A percentile compares a stretch with the other conserved stretches of the same genome.
phyloP scores from a whole-genome alignment of 2,888 invertebrate species.

The Rhogogaster chlorosoma region DNA sequence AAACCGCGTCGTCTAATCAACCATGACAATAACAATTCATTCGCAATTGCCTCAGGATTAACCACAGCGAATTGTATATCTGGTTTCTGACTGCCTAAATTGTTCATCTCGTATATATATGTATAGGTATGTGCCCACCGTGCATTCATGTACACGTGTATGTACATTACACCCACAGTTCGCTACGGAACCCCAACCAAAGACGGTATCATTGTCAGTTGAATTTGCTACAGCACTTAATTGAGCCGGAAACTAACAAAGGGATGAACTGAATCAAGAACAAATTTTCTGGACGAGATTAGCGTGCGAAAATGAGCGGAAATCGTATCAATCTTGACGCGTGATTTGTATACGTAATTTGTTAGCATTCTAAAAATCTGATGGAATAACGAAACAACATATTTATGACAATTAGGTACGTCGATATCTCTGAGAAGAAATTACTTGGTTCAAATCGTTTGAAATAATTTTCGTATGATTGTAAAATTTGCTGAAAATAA shows the following conservation, averaged over 20 bases:
- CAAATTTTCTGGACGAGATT: neutral
- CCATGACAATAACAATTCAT: constrained; percentile 23
- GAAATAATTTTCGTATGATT: too few species aligned
- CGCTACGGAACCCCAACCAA: neutral
- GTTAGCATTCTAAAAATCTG: neutral
- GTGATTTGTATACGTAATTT: neutral
- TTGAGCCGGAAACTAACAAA: neutral
- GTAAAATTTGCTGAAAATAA: too few species aligned
- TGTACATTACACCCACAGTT: neutral
- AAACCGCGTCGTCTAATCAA: neutral
- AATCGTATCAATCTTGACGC: neutral
- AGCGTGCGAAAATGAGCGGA: neutral
- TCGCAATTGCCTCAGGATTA: constrained; percentile 30
- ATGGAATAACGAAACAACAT: too few species aligned
- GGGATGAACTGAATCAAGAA: neutral
- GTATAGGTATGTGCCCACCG: neutral
- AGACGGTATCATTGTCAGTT: neutral
- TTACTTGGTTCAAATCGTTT: too few species aligned
- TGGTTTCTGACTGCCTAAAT: neutral
- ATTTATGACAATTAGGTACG: too few species aligned
- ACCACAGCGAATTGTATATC: neutral
- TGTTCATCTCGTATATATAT: neutral
- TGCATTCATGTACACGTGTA: neutral
- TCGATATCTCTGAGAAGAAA: too few species aligned
- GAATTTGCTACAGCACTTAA: neutral